Evolutionary conservation across 1,140 invertebrate species (phyloP).

Genomic region (Rhagoletis zephyria): DNA sequence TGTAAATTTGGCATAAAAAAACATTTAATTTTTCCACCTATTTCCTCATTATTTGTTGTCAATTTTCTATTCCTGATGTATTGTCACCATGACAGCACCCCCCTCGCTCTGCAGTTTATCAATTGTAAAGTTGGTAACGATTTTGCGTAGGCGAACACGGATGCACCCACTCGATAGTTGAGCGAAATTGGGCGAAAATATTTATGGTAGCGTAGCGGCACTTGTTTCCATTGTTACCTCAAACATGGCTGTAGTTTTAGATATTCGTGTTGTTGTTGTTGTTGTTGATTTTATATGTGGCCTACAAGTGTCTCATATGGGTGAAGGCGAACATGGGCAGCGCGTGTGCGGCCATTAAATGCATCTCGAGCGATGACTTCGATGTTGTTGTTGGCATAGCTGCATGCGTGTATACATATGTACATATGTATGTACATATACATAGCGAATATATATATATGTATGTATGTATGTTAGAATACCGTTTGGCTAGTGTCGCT

Average conservation of each 20-base stretch:
- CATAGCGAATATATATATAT: not conserved
- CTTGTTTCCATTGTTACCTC: not conserved
- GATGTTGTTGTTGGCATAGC: not conserved
- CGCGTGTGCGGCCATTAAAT: conserved; percentile 34
- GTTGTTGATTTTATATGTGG: not conserved
- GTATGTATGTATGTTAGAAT: not conserved
- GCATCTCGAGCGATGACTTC: not conserved
- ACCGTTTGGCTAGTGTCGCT: not conserved
- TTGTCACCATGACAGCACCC: not conserved
- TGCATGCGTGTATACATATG: not conserved
- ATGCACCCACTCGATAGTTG: not conserved
- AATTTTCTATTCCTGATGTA: not conserved
- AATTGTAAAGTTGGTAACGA: not conserved
- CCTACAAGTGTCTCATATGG: conserved; percentile 39
- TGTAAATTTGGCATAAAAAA: too few relatives aligned
- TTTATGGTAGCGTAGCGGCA: not conserved
- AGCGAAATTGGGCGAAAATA: not conserved
- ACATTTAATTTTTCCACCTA: not conserved
- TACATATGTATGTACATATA: not conserved
- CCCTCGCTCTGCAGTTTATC: not conserved
- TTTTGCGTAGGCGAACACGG: not conserved
- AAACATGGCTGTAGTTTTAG: not conserved
- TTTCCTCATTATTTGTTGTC: not conserved
- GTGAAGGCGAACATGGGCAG: conserved; percentile 38
- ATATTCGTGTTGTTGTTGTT: not conserved